Percentiles rank a stretch among this genome's conserved stretches.
Evolutionary conservation across 1,140 invertebrate genomes (phyloP).

Genomic region (Caenorhabditis brenneri): DNA sequence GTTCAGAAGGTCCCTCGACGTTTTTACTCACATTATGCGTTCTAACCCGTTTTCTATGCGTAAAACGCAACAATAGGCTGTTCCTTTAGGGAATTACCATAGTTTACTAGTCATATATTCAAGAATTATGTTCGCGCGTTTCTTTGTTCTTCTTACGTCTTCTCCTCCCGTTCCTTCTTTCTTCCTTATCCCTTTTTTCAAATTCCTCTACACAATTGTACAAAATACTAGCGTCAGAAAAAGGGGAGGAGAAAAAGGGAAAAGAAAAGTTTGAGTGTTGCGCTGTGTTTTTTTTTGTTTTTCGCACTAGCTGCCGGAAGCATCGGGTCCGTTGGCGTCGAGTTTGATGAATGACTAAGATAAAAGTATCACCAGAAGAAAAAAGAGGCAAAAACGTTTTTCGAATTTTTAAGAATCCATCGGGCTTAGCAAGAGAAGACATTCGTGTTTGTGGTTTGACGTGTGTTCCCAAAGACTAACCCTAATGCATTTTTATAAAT

Average conservation of each 20-base stretch:
- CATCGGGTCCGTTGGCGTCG: conserved; percentile 2
- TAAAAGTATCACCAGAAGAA: conserved; percentile 35
- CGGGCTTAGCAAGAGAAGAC: background rate
- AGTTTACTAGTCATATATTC: conserved; percentile 33
- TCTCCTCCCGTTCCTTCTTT: background rate
- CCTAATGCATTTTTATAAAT: conserved; percentile 34
- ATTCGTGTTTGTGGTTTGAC: conserved; percentile 9
- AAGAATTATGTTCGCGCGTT: conserved; percentile 37
- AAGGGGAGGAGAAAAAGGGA: background rate
- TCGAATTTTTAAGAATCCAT: conserved; percentile 26
- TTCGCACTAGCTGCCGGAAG: conserved; percentile 28
- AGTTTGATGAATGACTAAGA: conserved; percentile 42
- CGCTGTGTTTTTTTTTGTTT: conserved; percentile 19
- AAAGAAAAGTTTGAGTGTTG: conserved; percentile 2
- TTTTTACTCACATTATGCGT: background rate
- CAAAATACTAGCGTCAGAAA: background rate
- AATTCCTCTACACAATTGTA: background rate
- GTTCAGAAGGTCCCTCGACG: background rate
- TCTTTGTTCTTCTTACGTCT: background rate
- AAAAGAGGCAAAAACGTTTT: background rate
- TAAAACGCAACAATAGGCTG: background rate
- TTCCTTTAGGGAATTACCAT: conserved; percentile 36
- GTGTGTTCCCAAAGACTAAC: conserved; percentile 1
- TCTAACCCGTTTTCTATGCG: background rate
- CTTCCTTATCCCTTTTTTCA: background rate